A percentile compares a stretch with the other conserved stretches of the same genome.
phyloP scores from a whole-genome alignment of 2,888 invertebrate genomes.

The Anthoptus insignis region DNA sequence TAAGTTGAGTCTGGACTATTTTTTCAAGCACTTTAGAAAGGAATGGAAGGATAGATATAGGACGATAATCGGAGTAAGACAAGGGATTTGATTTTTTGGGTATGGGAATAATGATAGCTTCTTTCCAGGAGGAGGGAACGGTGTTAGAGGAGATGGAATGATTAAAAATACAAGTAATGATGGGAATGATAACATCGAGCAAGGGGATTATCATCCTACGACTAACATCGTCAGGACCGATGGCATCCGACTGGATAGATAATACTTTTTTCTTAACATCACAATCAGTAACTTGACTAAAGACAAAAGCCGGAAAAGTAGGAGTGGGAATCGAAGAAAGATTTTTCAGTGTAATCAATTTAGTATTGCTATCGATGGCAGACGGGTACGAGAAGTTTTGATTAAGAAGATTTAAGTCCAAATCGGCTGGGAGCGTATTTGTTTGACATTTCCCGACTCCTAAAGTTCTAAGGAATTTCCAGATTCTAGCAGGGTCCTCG shows the following conservation, averaged over 20 bases:
- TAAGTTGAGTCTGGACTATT: neutral
- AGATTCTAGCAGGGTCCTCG: neutral
- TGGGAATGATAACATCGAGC: constrained; percentile 35
- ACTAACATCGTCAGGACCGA: constrained; percentile 41
- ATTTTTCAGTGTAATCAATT: neutral
- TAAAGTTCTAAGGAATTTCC: constrained; percentile 11
- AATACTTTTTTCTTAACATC: too few relatives aligned
- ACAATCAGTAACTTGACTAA: constrained; percentile 20
- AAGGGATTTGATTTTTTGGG: constrained; percentile 30
- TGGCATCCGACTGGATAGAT: too few relatives aligned
- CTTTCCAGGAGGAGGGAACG: constrained; percentile 25
- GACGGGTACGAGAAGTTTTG: neutral
- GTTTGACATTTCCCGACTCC: neutral
- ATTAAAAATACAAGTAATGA: constrained; percentile 40
- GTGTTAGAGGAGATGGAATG: constrained; percentile 24
- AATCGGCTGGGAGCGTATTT: neutral
- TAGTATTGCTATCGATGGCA: neutral
- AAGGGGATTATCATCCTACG: constrained; percentile 42
- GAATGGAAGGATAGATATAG: constrained; percentile 11
- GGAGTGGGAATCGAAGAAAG: neutral
- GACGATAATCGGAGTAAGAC: neutral
- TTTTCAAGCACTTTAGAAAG: constrained; percentile 32
- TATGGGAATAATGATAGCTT: constrained; percentile 28
- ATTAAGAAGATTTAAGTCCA: neutral
- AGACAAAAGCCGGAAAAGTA: constrained; percentile 6